phyloP scores from a whole-genome alignment of 2,888 invertebrate genomes.

The Tachystola acroxantha region DNA sequence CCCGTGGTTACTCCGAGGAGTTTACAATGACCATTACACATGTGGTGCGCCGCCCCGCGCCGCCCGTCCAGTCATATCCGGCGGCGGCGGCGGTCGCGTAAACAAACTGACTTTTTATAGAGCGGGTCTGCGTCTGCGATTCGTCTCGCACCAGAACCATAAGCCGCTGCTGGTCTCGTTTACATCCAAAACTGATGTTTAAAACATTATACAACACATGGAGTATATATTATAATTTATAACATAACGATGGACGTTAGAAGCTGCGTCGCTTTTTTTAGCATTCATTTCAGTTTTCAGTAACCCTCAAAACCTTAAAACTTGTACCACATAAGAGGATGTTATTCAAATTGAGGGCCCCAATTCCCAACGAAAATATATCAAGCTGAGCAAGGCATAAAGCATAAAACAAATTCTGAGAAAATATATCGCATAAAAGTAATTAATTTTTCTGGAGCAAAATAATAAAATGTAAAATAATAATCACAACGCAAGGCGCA shows the following conservation, averaged over 20 bases:
- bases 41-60: conserved; percentile 53
- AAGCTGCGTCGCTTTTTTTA: neutral
- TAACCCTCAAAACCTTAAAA: no score
- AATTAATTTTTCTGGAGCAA: no score
- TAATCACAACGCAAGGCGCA: no score
- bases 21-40: conserved; percentile 51
- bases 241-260: neutral
- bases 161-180: conserved; percentile 36
- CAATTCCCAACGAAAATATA: no score
- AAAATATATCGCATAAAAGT: no score
- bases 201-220: conserved; percentile 13
- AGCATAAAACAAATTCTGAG: no score
- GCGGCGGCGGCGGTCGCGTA: conserved; percentile 39
- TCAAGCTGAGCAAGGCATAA: no score
- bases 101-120: conserved; percentile 72
- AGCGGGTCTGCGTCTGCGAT: conserved; percentile 58
- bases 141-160: conserved; percentile 45
- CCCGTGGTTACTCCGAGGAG: conserved; percentile 21
- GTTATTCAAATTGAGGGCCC: no score
- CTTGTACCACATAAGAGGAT: no score
- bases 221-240: conserved; percentile 4
- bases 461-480: no score
- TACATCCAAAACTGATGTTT: conserved; percentile 31
- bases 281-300: no score
- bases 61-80: conserved; percentile 58